phyloP scores from a whole-genome alignment of 2,888 invertebrate genomes.

The Trichacis sp. region DNA sequence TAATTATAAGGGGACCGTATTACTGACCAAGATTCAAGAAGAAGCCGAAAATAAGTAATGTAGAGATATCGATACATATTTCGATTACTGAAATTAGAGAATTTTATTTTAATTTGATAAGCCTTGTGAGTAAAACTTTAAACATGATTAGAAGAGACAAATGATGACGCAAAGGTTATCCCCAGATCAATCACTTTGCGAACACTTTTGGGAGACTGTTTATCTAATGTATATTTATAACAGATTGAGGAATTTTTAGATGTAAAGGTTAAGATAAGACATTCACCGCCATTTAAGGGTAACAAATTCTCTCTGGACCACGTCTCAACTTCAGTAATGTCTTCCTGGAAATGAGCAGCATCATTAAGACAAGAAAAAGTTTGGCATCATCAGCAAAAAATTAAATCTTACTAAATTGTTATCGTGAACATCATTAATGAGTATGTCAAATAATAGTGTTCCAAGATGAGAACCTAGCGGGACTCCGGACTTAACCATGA shows the following conservation, averaged over 20 bases:
- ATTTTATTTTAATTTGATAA: not conserved
- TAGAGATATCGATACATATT: not conserved
- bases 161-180: no score
- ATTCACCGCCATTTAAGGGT: no score
- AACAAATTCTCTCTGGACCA: not conserved
- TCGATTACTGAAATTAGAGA: not conserved
- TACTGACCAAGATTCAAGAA: not conserved
- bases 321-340: not conserved
- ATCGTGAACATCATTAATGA: conserved; percentile 5
- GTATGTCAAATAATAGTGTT: conserved; percentile 1
- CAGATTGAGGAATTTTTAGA: not conserved
- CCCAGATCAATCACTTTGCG: no score
- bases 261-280: no score
- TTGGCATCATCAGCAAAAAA: conserved; percentile 9
- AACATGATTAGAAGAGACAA: not conserved
- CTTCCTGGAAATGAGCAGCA: not conserved
- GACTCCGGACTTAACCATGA: not conserved
- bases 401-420: not conserved
- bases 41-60: not conserved
- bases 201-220: no score
- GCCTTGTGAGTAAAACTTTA: no score
- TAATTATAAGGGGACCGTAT: not conserved
- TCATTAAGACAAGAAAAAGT: no score
- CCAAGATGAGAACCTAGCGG: conserved; percentile 9
- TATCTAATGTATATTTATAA: no score